Percentiles rank a stretch among this genome's conserved stretches.
Evolutionary conservation across 1,140 invertebrate species (phyloP).

Genomic region (Neodiprion lecontei): DNA sequence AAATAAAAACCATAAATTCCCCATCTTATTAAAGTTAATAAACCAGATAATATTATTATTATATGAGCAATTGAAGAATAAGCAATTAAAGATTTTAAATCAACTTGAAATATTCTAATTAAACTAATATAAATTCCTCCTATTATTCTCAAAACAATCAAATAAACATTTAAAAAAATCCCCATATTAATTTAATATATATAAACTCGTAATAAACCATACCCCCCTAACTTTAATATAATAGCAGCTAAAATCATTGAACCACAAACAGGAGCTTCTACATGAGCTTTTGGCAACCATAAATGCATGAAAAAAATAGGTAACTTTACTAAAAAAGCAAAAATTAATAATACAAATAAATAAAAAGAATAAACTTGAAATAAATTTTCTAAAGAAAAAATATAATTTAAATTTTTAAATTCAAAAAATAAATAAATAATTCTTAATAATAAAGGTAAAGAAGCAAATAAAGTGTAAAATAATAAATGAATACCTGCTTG

Average conservation of each 20-base stretch:
- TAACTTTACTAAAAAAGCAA: conserved; percentile 74
- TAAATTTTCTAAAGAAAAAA: too few species aligned
- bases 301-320: conserved; percentile 74
- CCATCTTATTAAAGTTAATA: conserved; percentile 29
- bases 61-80: too few species aligned
- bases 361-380: conserved; percentile 13
- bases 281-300: conserved; percentile 76
- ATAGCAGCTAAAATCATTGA: too few species aligned
- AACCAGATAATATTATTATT: too few species aligned
- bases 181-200: conserved; percentile 52
- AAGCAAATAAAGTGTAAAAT: too few species aligned
- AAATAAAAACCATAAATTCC: conserved; percentile 60
- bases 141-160: conserved; percentile 40
- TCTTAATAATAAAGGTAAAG: conserved; percentile 24
- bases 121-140: too few species aligned
- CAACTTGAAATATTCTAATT: too few species aligned
- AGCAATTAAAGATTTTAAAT: too few species aligned
- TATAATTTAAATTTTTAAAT: too few species aligned
- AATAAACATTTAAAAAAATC: conserved; percentile 58
- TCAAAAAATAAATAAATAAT: too few species aligned
- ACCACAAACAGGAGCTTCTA: conserved; percentile 69
- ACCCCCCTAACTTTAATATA: conserved; percentile 67
- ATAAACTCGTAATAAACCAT: conserved; percentile 67
- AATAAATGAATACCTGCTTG: too few species aligned
- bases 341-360: conserved; percentile 63